These are phyloP conservation scores for Setophaga kirtlandii DNA, from an alignment of 2,113 vertebrate species.

Conservation along the genomic window DNA sequence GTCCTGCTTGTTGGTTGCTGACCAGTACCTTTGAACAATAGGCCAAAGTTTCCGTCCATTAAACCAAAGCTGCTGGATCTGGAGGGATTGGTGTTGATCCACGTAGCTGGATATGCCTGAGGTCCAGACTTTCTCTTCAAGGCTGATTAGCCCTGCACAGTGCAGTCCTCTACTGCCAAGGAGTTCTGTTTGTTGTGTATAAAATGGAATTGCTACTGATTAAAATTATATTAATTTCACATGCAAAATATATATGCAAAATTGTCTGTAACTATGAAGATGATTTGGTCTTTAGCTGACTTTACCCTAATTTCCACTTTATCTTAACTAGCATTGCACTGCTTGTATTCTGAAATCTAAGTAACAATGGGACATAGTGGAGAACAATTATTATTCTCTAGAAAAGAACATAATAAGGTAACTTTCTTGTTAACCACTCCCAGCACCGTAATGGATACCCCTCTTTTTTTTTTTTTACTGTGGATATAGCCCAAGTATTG, in stretches of 20 bases:
- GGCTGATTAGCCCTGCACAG: neutral
- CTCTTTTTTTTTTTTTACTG: neutral
- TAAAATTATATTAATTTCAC: neutral
- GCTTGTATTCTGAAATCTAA: conserved; percentile 2
- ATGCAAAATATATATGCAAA: neutral
- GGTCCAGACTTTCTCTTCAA: neutral
- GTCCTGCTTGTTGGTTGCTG: neutral
- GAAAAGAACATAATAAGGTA: neutral
- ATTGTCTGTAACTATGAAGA: neutral
- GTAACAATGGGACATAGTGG: neutral
- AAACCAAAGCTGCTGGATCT: conserved; percentile 47
- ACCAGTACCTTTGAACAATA: neutral
- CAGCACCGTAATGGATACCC: neutral
- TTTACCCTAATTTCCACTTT: neutral
- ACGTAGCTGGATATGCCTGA: neutral
- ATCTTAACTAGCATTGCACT: neutral
- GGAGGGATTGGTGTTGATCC: neutral
- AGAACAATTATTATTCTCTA: neutral
- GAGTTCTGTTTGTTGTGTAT: neutral
- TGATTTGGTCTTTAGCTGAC: neutral
- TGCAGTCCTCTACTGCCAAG: neutral
- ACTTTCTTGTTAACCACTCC: conserved; percentile 32
- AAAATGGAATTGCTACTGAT: neutral
- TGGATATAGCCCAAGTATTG: neutral
- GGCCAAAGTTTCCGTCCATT: conserved; percentile 37